phyloP scores from a whole-genome alignment of 2,888 invertebrate species.

The Eupithecia dodoneata region DNA sequence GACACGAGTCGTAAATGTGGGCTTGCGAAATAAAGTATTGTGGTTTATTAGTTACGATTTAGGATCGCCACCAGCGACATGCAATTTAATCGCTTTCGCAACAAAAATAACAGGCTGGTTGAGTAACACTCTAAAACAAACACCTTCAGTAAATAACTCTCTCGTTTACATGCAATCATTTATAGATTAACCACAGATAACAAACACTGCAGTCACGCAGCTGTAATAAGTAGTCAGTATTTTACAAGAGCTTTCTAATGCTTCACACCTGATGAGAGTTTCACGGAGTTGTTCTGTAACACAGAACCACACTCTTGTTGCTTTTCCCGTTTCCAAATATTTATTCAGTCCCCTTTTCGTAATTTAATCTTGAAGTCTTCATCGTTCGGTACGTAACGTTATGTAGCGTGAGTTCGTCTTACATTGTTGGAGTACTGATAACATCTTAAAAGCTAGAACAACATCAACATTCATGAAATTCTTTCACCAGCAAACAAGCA shows the following conservation, averaged over 20 bases:
- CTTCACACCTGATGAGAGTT: conserved; percentile 29
- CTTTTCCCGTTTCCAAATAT: not conserved
- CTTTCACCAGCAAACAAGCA: conserved; percentile 15
- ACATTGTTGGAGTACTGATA: conserved; percentile 4
- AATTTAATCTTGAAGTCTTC: not conserved
- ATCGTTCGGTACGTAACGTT: not conserved
- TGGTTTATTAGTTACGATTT: not conserved
- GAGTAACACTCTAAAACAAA: conserved; percentile 22
- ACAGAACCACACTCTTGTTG: not conserved
- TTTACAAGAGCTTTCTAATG: conserved; percentile 42
- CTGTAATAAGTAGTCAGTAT: conserved; percentile 16
- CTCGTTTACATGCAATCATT: conserved; percentile 42
- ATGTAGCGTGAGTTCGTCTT: not conserved
- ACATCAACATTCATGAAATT: conserved; percentile 17
- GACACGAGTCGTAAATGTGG: not conserved
- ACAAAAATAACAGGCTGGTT: not conserved
- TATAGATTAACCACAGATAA: conserved; percentile 42
- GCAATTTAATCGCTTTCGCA: not conserved
- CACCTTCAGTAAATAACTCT: conserved; percentile 35
- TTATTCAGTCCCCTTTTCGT: not conserved
- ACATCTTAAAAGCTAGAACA: not conserved
- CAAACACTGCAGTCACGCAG: conserved; percentile 36
- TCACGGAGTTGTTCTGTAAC: conserved; percentile 6
- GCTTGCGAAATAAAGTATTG: not conserved
- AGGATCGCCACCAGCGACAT: not conserved